Base-by-base conservation (phyloP, 2,888 invertebrate genomes). In the Prosopocoilus inquinatus region DNA sequence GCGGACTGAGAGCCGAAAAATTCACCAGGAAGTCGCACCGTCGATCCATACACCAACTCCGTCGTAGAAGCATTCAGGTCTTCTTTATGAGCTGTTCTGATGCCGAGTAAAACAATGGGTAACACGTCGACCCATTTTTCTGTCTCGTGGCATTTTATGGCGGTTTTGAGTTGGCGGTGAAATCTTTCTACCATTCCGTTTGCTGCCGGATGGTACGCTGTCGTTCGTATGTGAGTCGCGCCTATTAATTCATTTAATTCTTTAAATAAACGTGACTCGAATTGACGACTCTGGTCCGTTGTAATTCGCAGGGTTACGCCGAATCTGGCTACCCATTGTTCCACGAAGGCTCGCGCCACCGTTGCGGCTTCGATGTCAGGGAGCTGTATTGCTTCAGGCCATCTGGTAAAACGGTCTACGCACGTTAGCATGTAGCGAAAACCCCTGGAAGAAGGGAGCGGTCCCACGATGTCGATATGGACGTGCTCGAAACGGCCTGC, bases 401-500 rank as follows among this genome's bases (percentile, higher is more conserved):
- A 73, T 3, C 64, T 51, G 2, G 67, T 57, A 53, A 68, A 70
- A 1, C 71, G 34, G 49, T 76, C 71, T 3, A 72, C 65, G 8
- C 64, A 61, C 1, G 73, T 74, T 0, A 74, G 61, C 20, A 67
- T 67, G 55, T 73, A 75, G 7, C 59, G 50, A 47, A 59, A 67
- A 20, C 9, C 62, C 68, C 9, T 64, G 1, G 67, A 67, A 1
- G 51, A 5, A 12, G 76, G 73, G 7, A 78, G 57, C 0, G 77
- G 77, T 2, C 76, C 76, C 1, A 79, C 69, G 7, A 80, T 62
- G 61, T 79, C 76, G 2, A 79, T 65, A 60, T 79, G 76, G 4
- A 78, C 64, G 55, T 76, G 75, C 2, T 64, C 57, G 60, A 79
- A 77, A 16, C 75, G 60, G 5, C 46, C 49, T 15, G 60, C 59